Conservation (phyloP, 1,140 invertebrate species). For the Oscheius sp. region DNA sequence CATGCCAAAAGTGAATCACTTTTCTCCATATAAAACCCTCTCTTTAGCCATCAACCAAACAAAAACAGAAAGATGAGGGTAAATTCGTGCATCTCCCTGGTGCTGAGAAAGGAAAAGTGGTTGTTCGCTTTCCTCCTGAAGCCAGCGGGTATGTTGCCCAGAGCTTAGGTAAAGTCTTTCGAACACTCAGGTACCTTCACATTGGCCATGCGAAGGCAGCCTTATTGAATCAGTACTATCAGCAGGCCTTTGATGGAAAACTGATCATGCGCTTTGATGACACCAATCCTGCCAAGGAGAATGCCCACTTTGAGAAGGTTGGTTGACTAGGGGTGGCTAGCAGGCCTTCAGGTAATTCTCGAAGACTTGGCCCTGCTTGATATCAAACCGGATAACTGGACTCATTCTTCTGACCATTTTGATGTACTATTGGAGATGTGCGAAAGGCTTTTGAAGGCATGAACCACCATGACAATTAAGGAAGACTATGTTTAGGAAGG, state of each 20-base stretch:
- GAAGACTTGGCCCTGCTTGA: constrained; percentile 87
- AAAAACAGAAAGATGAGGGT: constrained; percentile 70
- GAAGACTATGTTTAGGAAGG: too few species aligned
- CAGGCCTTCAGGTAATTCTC: constrained; percentile 74
- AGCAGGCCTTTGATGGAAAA: constrained; percentile 84
- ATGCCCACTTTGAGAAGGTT: constrained; percentile 88
- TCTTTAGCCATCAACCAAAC: constrained; percentile 12
- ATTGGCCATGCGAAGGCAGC: constrained; percentile 99
- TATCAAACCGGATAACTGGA: constrained; percentile 86
- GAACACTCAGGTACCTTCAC: constrained; percentile 76
- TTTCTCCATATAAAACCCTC: not conserved
- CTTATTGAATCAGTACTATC: constrained; percentile 93
- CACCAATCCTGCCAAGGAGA: constrained; percentile 98
- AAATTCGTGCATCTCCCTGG: constrained; percentile 94
- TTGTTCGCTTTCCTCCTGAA: constrained; percentile 95
- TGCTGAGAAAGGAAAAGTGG: constrained; percentile 87
- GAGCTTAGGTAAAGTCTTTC: constrained; percentile 4
- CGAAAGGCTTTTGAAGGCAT: constrained; percentile 80
- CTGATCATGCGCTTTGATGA: constrained; percentile 99
- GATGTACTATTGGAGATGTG: constrained; percentile 83
- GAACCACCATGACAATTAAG: too few species aligned
- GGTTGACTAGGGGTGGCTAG: not conserved
- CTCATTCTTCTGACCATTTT: constrained; percentile 94
- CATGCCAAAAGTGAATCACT: not conserved
- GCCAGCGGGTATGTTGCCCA: constrained; percentile 75